Base-by-base conservation (phyloP, 2,888 invertebrate species). In the Hydriomena furcata region DNA sequence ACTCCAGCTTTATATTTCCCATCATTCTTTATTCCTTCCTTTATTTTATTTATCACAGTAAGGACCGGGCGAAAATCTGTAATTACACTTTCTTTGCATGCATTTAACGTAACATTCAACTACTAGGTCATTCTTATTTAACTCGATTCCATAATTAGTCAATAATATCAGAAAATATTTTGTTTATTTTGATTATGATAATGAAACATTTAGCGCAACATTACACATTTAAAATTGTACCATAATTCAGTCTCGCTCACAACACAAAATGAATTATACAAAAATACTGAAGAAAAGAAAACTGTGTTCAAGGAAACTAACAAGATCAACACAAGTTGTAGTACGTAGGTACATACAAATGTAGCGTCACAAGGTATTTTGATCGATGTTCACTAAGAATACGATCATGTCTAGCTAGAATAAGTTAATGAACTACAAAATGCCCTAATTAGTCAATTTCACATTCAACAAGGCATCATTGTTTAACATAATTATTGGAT, bases 1-100 rank as follows among this genome's bases (percentile, higher is more conserved):
- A 81, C 68, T 72, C 69, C 73, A 72, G 65, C 65, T 56, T 63
- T 65, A 67, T 67, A 68, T 71, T 73, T 64, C 74, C 68, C 68
- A 66, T 68, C 67, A 48, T 55, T 68, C 71, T 76, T 79, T 76
- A 75, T 73, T 73, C 64, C 62, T 66, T 69, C 66, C 65, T 74
- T 72, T 69, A 70, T 73, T 73, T 68, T 78, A 74, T 73, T 72
- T 82, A 88, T 87, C 86, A 84, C 87, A 89, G 84, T 79, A 83
- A 84, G 83, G 88, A 84, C 89, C 86, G 82, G 87, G 84, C 86
- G 89, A 89, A 89, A 89, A 89, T 84, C 82, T 79, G 83, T 84
- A 80, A 83, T 85, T 82, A 87, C 69, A 80, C 84, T 84, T 87
- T 76, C 76, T 79, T 76, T 84, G 81, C 85, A 85, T 84, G 84